Base-by-base conservation (phyloP, 2,888 invertebrate species). In the Melolontha melolontha region DNA sequence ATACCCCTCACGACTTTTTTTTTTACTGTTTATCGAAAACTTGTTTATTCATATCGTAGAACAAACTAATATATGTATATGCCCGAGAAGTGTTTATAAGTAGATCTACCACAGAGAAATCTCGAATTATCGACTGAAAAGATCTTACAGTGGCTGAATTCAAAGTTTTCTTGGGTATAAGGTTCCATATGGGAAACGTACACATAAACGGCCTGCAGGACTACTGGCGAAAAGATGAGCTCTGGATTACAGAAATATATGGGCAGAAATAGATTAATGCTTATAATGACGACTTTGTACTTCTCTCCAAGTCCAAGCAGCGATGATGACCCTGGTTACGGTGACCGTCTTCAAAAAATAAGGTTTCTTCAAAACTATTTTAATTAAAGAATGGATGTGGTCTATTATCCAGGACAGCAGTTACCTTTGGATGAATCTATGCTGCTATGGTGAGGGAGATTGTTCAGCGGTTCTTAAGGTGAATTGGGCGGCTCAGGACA, bases 131-230 rank as follows among this genome's bases (percentile, higher is more conserved):
- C 27, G 50, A 57, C 12, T 80, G 78, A 77, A 76, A 75, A 72
- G 72, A 75, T 57, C 59, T 80, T 42, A 75, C 75, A 39, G 34
- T 42, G 11, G 65, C 10, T 1, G 74, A 80, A 72, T 69, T 81
- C n/a, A n/a, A 66, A 72, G 76, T 72, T 68, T 81, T 82, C 75
- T 49, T 82, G 2, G 81, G 81, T 34, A 68, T 82, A n/a, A 63
- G 82, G 11, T 75, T 81, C 57, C 79, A 81, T 16, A 55, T 55
- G 55, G 55, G 55, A 51, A 51, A 51, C 27, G 10, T 27, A 51
- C 22, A 22, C 22, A 7, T 27, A 22, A 27, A 51, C 22, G 22
- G 50, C 50, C 29, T 51, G 0, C 50, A 51, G 29, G 27, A 51
- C 29, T 51, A 51, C 22, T 51, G 22, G 27, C 17, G 22, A 6